Percentiles rank a stretch among this genome's conserved stretches.
Conservation (phyloP, 2,888 invertebrate species). For the Nasonia oneida region DNA sequence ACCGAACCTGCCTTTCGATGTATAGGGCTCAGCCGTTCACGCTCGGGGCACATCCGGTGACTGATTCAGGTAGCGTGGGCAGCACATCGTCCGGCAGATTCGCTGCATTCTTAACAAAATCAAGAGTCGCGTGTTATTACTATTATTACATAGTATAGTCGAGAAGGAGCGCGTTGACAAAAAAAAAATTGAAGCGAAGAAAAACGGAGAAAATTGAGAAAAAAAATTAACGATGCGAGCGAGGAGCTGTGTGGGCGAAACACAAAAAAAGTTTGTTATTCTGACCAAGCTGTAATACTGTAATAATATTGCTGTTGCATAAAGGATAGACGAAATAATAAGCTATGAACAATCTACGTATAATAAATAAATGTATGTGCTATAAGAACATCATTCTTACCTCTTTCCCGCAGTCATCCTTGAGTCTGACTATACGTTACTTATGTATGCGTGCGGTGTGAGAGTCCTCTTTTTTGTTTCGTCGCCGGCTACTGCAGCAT, state of each 20-base stretch:
- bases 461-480: background rate
- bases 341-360: constrained; percentile 78
- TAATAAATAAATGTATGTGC: constrained; percentile 78
- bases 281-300: constrained; percentile 76
- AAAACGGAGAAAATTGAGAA: background rate
- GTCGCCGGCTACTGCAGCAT: background rate
- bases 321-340: constrained; percentile 73
- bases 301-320: constrained; percentile 76
- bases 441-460: background rate
- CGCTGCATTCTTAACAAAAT: constrained; percentile 60
- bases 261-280: constrained; percentile 73
- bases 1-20: constrained; percentile 79
- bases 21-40: constrained; percentile 82
- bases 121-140: background rate
- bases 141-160: background rate
- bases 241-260: constrained; percentile 24
- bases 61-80: constrained; percentile 66
- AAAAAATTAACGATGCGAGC: constrained; percentile 8
- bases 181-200: background rate
- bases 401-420: background rate
- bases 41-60: constrained; percentile 79
- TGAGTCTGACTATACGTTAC: background rate
- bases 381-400: constrained; percentile 64
- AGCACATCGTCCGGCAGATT: constrained; percentile 74
- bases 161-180: background rate